Evolutionary conservation across 35 echinoderm and acorn worm species (phyloP).

Genomic region (Eucidaris tribuloides): DNA sequence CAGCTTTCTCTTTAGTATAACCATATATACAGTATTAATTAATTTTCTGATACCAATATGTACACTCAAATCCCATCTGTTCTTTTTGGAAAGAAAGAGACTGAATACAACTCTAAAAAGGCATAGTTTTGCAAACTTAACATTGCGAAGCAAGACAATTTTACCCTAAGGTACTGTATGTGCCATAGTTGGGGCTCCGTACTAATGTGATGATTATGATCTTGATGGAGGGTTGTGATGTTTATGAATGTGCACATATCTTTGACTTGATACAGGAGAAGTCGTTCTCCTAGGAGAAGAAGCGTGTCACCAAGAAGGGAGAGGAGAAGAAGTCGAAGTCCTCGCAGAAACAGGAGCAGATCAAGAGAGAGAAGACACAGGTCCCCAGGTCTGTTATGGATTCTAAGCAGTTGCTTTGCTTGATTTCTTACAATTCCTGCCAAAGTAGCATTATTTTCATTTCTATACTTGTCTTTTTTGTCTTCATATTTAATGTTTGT

Average conservation of each 20-base stretch:
- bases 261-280: not conserved
- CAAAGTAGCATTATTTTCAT: too few relatives aligned
- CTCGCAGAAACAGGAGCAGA: constrained; percentile 45
- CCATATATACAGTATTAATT: too few relatives aligned
- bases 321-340: constrained; percentile 51
- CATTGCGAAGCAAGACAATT: not conserved
- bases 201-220: not conserved
- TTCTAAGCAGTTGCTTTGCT: too few relatives aligned
- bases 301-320: constrained; percentile 74
- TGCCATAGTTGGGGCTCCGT: not conserved
- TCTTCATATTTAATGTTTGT: too few relatives aligned
- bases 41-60: too few relatives aligned
- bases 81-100: too few relatives aligned
- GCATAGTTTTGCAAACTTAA: too few relatives aligned
- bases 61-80: too few relatives aligned
- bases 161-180: not conserved
- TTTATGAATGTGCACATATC: not conserved
- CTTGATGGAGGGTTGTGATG: not conserved
- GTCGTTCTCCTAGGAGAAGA: constrained; percentile 46
- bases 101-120: too few relatives aligned
- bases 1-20: too few relatives aligned
- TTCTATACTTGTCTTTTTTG: too few relatives aligned
- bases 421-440: too few relatives aligned
- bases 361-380: constrained; percentile 56
- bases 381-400: constrained; percentile 74